These are phyloP conservation scores for Meles meles DNA, from an alignment of 2,113 vertebrate genomes.

Conservation along the genomic window DNA sequence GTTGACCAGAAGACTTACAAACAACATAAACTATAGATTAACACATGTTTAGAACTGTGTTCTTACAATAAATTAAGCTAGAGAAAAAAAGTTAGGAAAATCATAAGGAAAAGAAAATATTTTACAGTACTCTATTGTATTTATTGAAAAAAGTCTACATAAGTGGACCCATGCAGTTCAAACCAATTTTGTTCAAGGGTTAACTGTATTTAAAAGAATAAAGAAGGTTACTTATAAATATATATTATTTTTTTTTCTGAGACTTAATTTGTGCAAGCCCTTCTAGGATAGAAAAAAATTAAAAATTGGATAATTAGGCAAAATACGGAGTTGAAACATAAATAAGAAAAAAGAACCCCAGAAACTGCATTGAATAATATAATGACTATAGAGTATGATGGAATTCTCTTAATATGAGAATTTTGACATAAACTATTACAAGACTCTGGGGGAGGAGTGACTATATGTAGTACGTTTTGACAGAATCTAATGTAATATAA, in stretches of 20 bases:
- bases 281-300: neutral
- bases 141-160: neutral
- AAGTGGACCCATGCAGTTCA: neutral
- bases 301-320: neutral
- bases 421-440: neutral
- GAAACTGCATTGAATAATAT: neutral
- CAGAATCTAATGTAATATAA: neutral
- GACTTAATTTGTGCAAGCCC: neutral
- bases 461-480: neutral
- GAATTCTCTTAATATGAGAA: neutral
- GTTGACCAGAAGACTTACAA: neutral
- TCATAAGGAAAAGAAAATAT: neutral
- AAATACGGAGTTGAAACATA: neutral
- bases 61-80: neutral
- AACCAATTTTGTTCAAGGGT: neutral
- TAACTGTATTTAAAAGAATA: neutral
- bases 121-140: neutral
- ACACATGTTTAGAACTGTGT: neutral
- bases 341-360: neutral
- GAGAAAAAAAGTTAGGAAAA: neutral
- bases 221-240: neutral
- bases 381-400: neutral
- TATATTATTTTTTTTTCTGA: neutral
- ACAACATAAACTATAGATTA: neutral
- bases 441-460: neutral